These are phyloP conservation scores for Montipora capricornis DNA, from an alignment of 64 coral and sea anemone genomes.

Conservation along the genomic window DNA sequence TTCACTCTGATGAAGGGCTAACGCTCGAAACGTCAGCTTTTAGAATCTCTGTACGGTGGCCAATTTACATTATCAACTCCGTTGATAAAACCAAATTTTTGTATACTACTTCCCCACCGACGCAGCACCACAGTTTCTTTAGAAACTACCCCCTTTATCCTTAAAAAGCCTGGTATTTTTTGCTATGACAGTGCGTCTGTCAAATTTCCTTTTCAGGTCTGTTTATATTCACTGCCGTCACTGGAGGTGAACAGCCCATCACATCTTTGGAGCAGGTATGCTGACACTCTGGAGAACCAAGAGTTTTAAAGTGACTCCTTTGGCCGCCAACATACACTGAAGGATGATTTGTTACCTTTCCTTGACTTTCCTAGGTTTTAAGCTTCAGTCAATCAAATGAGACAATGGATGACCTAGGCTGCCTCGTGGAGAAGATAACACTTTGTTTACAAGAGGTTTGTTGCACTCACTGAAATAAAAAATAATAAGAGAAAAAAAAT, in stretches of 20 bases:
- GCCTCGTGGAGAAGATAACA: constrained; percentile 45
- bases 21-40: too few species aligned
- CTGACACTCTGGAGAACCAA: background rate
- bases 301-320: background rate
- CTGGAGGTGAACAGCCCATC: constrained; percentile 37
- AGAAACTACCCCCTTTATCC: too few species aligned
- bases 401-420: constrained; percentile 39
- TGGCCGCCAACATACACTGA: background rate
- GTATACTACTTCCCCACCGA: too few species aligned
- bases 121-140: too few species aligned
- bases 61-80: too few species aligned
- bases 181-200: background rate
- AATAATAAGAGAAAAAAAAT: background rate
- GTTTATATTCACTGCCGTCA: constrained; percentile 55
- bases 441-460: constrained; percentile 56
- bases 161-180: background rate
- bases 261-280: constrained; percentile 36
- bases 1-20: too few species aligned
- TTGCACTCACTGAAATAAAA: background rate
- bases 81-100: too few species aligned
- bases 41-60: too few species aligned
- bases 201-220: constrained; percentile 31
- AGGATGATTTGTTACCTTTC: background rate
- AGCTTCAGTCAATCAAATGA: constrained; percentile 17
- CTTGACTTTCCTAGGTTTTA: constrained; percentile 29